Conservation (phyloP, 2,797 vertebrate species). For the Phalanger gymnotis region DNA sequence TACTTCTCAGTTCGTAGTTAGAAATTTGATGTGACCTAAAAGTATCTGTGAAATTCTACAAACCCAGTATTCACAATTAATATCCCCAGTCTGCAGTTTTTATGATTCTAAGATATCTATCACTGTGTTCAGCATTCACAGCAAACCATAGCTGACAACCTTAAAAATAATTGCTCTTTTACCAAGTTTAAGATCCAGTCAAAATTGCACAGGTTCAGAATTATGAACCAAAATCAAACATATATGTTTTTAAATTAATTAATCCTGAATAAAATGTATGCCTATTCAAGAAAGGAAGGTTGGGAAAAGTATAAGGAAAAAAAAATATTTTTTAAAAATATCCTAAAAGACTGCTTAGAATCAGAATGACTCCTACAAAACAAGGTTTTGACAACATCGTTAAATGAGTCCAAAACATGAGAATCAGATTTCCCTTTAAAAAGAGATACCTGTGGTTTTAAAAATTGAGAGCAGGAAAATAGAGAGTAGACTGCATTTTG, state of each 20-base stretch:
- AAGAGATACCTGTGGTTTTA: conserved; percentile 46
- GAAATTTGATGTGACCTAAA: conserved; percentile 2
- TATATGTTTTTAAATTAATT: conserved; percentile 46
- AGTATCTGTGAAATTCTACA: conserved; percentile 30
- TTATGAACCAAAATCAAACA: conserved; percentile 39
- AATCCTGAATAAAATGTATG: conserved; percentile 51
- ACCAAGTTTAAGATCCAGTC: conserved; percentile 50
- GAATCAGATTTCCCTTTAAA: conserved; percentile 70
- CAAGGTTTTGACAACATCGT: conserved; percentile 59
- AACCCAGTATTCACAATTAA: conserved; percentile 29
- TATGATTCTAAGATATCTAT: conserved; percentile 14
- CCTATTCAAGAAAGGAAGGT: conserved; percentile 42
- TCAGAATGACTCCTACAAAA: conserved; percentile 56
- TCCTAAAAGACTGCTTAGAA: conserved; percentile 46
- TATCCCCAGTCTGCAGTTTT: neutral
- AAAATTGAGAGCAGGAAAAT: conserved; percentile 48
- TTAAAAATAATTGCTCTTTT: conserved; percentile 45
- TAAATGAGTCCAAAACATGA: conserved; percentile 66
- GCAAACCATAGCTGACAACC: conserved; percentile 20
- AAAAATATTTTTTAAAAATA: conserved; percentile 22
- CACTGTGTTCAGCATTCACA: neutral
- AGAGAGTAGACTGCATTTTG: conserved; percentile 33
- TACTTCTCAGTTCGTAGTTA: conserved; percentile 9
- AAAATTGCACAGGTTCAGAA: conserved; percentile 35
- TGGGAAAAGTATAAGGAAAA: neutral